Percentiles rank a stretch among this genome's conserved stretches.
phyloP scores from a whole-genome alignment of 1,140 invertebrate genomes.

The Drosophila parvula region DNA sequence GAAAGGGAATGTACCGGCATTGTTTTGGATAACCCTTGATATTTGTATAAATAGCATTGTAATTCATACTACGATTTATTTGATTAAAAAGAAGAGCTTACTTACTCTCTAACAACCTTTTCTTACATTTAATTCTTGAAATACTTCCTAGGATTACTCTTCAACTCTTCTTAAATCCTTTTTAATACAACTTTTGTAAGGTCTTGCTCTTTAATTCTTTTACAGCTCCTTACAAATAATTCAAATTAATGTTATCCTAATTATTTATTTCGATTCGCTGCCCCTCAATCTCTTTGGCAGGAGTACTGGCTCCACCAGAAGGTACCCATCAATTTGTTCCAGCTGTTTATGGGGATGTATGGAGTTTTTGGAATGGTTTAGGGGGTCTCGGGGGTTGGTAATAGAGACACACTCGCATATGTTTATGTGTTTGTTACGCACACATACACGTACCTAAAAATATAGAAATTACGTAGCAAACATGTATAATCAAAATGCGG shows the following conservation, averaged over 20 bases:
- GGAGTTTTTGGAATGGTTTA: slow-evolving; percentile 1
- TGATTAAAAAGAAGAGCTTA: too few relatives aligned
- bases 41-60: neutral
- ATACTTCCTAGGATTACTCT: neutral
- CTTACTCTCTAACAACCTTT: neutral
- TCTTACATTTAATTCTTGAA: neutral
- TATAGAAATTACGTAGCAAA: slow-evolving; percentile 26
- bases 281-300: neutral
- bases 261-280: neutral
- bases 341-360: neutral
- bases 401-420: neutral
- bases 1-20: neutral
- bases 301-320: neutral
- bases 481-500: slow-evolving; percentile 43
- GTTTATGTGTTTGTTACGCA: neutral
- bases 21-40: too few relatives aligned
- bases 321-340: neutral
- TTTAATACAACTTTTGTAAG: neutral
- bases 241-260: neutral
- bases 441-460: slow-evolving; percentile 49
- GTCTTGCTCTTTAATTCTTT: neutral
- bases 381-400: neutral
- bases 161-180: neutral
- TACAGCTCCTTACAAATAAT: neutral
- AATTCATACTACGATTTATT: neutral